These are phyloP conservation scores for Prinia subflava DNA, from an alignment of 2,113 vertebrate genomes.

Conservation along the genomic window DNA sequence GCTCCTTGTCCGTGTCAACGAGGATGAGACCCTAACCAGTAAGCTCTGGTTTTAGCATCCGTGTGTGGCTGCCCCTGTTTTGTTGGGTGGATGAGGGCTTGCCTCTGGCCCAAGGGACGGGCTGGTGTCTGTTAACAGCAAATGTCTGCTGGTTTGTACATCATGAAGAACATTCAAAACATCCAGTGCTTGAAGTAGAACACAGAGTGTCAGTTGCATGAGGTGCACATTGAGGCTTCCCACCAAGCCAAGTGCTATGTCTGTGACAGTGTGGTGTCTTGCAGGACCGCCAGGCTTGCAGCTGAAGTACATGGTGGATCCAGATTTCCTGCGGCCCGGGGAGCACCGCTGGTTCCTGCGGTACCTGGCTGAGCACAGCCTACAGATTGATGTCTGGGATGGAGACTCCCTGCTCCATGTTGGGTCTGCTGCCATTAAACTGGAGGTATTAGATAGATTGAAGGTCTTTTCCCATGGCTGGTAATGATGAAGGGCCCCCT, in stretches of 20 bases:
- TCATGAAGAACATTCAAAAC: not conserved
- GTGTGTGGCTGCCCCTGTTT: rapidly evolving
- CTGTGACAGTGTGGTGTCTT: not conserved
- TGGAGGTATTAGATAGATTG: constrained; percentile 77
- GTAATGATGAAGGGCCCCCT: not conserved
- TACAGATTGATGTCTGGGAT: constrained; percentile 93
- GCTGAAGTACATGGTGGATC: constrained; percentile 83
- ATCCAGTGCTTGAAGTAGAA: not conserved
- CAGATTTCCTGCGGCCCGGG: constrained; percentile 75
- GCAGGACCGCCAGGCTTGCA: constrained; percentile 83
- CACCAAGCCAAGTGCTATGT: rapidly evolving
- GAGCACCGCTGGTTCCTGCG: constrained; percentile 84
- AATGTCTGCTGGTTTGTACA: not conserved
- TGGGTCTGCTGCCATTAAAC: constrained; percentile 83
- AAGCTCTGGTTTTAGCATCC: not conserved
- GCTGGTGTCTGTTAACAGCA: not conserved
- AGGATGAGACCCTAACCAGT: constrained; percentile 76
- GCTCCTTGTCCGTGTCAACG: constrained; percentile 71
- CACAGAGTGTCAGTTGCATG: rapidly evolving
- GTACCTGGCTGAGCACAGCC: constrained; percentile 84
- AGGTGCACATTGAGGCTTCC: not conserved
- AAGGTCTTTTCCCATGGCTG: not conserved
- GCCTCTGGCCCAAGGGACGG: not conserved
- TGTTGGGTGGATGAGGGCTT: not conserved
- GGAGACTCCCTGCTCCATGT: constrained; percentile 89